A percentile compares a stretch with the other conserved stretches of the same genome.
Evolutionary conservation across 2,797 vertebrate species (phyloP).

Genomic region (Gymnothorax javanicus): DNA sequence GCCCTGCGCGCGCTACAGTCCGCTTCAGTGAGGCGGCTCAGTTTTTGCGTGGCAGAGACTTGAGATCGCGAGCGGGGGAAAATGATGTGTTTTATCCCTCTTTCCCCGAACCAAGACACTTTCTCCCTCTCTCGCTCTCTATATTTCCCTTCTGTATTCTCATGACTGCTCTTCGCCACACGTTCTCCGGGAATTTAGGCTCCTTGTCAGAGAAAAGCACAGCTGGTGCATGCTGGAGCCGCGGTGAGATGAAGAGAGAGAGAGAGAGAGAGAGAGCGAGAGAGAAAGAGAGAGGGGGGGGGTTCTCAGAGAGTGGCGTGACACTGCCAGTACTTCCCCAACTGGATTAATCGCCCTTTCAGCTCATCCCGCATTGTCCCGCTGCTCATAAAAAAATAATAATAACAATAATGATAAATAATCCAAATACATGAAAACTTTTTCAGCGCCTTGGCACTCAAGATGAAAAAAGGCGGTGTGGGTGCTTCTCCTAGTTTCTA

Average conservation of each 20-base stretch:
- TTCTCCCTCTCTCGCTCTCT: constrained; percentile 2
- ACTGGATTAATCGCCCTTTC: constrained; percentile 40
- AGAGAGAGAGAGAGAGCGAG: no score
- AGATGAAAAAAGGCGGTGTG: constrained; percentile 24
- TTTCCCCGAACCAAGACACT: not conserved
- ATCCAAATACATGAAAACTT: not conserved
- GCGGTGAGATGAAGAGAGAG: not conserved
- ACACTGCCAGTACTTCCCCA: constrained; percentile 41
- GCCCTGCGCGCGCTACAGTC: constrained; percentile 18
- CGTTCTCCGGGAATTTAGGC: constrained; percentile 28
- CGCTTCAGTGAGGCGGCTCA: constrained; percentile 17
- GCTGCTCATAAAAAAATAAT: constrained; percentile 48
- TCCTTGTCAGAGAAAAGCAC: constrained; percentile 18
- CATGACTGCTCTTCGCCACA: constrained; percentile 17
- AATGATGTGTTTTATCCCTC: constrained; percentile 2
- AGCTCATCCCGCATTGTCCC: constrained; percentile 35
- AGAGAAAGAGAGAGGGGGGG: not conserved
- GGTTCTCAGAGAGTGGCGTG: constrained; percentile 34
- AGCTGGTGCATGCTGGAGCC: constrained; percentile 29
- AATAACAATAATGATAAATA: constrained; percentile 45
- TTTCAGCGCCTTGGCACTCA: constrained; percentile 61
- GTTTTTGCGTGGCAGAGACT: constrained; percentile 18
- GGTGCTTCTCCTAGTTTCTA: constrained; percentile 48
- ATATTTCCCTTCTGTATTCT: constrained; percentile 14
- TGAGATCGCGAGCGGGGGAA: not conserved